These are phyloP conservation scores for Lasioglossum leucozonium DNA, from an alignment of 2,888 invertebrate species.

Conservation along the genomic window DNA sequence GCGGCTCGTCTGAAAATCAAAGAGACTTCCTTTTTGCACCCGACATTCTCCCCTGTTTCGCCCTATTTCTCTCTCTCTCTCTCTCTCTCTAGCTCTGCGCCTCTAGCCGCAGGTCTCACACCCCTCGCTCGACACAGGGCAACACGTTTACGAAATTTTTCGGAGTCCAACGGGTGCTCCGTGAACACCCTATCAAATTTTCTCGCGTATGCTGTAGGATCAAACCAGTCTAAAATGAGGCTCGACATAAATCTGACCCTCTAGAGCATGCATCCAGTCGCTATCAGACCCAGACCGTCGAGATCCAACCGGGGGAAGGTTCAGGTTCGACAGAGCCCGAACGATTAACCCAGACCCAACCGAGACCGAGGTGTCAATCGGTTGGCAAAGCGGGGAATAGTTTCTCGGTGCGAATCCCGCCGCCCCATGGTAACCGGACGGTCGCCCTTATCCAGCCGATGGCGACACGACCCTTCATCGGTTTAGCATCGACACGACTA, in stretches of 20 bases:
- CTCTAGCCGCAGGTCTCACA: neutral
- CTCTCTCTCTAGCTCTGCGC: neutral
- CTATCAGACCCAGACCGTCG: no score
- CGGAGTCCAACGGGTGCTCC: neutral
- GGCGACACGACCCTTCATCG: constrained; percentile 63
- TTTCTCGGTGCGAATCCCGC: neutral
- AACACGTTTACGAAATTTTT: neutral
- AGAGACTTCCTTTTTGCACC: constrained; percentile 67
- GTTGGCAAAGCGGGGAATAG: neutral
- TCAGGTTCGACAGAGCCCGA: neutral
- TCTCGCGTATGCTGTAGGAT: neutral
- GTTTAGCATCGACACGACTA: constrained; percentile 53
- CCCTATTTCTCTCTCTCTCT: constrained; percentile 37
- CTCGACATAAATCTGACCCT: no score
- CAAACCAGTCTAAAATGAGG: neutral
- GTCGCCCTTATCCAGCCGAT: constrained; percentile 28
- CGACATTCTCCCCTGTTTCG: constrained; percentile 48
- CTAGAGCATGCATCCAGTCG: no score
- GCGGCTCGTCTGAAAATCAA: constrained; percentile 70
- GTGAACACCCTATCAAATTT: neutral
- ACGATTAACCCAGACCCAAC: neutral
- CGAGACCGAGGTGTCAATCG: neutral
- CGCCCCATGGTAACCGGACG: constrained; percentile 20
- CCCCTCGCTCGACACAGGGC: neutral
- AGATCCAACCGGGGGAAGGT: neutral